phyloP scores from a whole-genome alignment of 2,888 invertebrate genomes.

The Zootermopsis nevadensis region DNA sequence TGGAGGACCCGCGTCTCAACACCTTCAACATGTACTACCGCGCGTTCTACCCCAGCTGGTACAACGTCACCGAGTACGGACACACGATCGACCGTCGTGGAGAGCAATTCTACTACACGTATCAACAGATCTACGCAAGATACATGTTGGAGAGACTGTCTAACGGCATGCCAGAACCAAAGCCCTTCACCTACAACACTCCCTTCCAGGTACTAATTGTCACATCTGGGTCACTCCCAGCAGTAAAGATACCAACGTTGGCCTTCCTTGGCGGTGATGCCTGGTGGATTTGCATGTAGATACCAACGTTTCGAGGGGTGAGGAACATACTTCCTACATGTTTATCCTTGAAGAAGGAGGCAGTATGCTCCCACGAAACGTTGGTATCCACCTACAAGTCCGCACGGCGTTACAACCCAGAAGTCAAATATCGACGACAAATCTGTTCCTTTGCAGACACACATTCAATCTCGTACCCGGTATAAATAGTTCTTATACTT shows the following conservation, averaged over 20 bases:
- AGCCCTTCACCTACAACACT: conserved; percentile 67
- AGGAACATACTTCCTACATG: too few relatives aligned
- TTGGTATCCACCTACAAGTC: too few relatives aligned
- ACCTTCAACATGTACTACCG: conserved; percentile 70
- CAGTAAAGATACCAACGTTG: not conserved
- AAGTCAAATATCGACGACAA: too few relatives aligned
- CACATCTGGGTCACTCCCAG: not conserved
- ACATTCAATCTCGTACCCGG: too few relatives aligned
- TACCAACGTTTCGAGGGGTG: too few relatives aligned
- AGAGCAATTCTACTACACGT: conserved; percentile 63
- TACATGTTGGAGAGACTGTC: conserved; percentile 82
- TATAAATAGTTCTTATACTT: too few relatives aligned
- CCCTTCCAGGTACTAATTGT: conserved; percentile 29
- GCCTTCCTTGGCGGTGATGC: too few relatives aligned
- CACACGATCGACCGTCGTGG: conserved; percentile 71
- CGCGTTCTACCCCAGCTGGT: conserved; percentile 73
- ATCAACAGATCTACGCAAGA: conserved; percentile 55
- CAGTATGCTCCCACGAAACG: too few relatives aligned
- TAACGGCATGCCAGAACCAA: conserved; percentile 75
- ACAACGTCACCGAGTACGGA: conserved; percentile 68
- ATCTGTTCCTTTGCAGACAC: too few relatives aligned
- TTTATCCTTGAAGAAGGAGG: too few relatives aligned
- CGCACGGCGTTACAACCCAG: too few relatives aligned
- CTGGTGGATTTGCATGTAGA: not conserved
- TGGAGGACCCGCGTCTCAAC: conserved; percentile 78